A percentile compares a stretch with the other conserved stretches of the same genome.
Evolutionary conservation across 2,113 vertebrate genomes (phyloP).

Genomic region (Neolamprologus caudopunctatus): DNA sequence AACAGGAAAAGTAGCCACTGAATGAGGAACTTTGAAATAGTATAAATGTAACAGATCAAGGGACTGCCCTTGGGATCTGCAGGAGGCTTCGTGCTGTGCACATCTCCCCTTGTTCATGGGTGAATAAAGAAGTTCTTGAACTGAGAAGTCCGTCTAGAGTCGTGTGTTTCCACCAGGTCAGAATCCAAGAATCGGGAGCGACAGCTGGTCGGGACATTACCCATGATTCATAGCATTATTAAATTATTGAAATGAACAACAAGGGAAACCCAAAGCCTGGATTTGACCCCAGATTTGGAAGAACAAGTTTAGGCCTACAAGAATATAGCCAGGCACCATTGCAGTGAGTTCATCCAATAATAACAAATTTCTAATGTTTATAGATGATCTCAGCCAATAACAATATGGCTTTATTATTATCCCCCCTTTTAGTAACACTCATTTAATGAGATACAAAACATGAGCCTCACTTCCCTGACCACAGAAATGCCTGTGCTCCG

Average conservation of each 20-base stretch:
- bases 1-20: rapidly evolving
- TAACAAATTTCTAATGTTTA: not conserved
- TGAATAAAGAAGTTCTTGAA: not conserved
- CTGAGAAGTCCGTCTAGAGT: not conserved
- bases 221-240: not conserved
- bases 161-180: not conserved
- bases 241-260: not conserved
- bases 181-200: not conserved
- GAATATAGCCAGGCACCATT: not conserved
- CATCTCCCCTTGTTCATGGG: not conserved
- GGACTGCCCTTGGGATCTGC: not conserved
- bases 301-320: not conserved
- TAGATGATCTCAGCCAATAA: not conserved
- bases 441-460: not conserved
- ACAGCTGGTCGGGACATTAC: not conserved
- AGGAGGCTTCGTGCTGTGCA: not conserved
- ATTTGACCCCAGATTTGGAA: not conserved
- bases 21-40: not conserved
- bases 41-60: not conserved
- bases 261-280: not conserved
- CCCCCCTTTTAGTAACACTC: not conserved
- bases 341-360: not conserved
- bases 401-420: not conserved
- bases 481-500: not conserved
- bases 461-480: not conserved